Conservation (phyloP, 2,113 vertebrate genomes). For the Cacatua alba region DNA sequence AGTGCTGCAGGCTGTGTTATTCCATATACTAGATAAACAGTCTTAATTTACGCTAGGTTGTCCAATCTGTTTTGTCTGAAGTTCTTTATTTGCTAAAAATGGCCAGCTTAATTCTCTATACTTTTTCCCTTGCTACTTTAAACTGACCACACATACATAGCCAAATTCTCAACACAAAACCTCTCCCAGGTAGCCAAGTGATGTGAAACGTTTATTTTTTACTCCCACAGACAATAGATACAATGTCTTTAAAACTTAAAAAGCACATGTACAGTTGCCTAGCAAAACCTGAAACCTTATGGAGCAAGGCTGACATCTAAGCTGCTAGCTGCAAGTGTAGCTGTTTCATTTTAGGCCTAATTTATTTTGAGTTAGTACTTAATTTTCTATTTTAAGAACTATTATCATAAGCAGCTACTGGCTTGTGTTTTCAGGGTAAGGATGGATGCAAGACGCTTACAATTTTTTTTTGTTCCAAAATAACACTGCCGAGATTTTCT, state of each 20-base stretch:
- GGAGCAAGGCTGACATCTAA: not conserved
- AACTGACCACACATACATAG: not conserved
- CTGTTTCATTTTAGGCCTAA: not conserved
- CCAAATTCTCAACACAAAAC: not conserved
- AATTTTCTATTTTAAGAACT: not conserved
- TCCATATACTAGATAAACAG: not conserved
- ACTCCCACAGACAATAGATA: not conserved
- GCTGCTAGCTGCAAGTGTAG: not conserved
- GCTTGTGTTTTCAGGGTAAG: not conserved
- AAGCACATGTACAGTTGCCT: not conserved
- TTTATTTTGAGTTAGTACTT: conserved; percentile 15
- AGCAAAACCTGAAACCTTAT: not conserved
- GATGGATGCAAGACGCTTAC: not conserved
- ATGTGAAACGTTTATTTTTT: not conserved
- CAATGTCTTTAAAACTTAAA: not conserved
- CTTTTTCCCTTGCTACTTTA: not conserved
- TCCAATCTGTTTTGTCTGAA: not conserved
- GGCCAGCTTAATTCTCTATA: not conserved
- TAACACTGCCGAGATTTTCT: not conserved
- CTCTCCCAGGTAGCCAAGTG: not conserved
- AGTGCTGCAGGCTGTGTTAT: not conserved
- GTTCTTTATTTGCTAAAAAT: not conserved
- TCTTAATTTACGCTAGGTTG: not conserved
- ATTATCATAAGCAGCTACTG: not conserved
- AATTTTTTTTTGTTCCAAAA: not conserved